Evolutionary conservation across 92 coral and sea anemone genomes (phyloP), one percentile per base, ranked within the genome.

Genomic region (Galaxea fascicularis): DNA sequence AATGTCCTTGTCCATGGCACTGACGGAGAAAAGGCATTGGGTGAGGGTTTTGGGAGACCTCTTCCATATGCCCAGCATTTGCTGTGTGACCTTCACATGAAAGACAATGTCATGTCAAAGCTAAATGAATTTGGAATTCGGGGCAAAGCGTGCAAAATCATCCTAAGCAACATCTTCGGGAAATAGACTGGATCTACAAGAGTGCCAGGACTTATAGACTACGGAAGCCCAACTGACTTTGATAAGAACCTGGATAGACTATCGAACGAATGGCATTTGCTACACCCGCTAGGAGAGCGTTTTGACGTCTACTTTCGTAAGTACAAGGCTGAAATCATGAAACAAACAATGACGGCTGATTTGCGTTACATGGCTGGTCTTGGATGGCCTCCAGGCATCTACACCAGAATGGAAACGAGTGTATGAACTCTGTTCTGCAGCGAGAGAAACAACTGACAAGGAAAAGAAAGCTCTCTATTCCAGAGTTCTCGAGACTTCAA

Each of bases 331-430:
- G 81, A 87, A 4, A 16, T 45, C 21, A 80, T 87, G 12, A 79
- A 70, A 58, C 54, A 79, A 31, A 65, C 87, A 22, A 85, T 85
- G 87, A 90, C 83, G 2, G 74, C 86, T 20, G 87, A 73, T 1
- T 62, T 85, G 24, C 41, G 80, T 24, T 80, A 74, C 44, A 85
- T 90, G 87, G 82, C 90, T 35, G 87, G 85, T 13, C 87, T 90
- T 8, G 87, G 93, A 11, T 90, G 74, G 73, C 87, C 90, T 20
- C 93, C 87, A 30, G 49, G 47, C 20, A 80, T 90, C 0, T 75
- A 90, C 54, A n/a, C n/a, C n/a, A n/a, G n/a, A n/a, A n/a, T n/a
- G n/a, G n/a, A n/a, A n/a, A n/a, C n/a, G n/a, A 86, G 24, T 90
- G 87, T 67, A 90, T 85, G 87, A 85, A 86, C 69, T 85, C 90